These are phyloP conservation scores for Whitmania pigra DNA, from an alignment of 1,140 invertebrate species.

Conservation along the genomic window DNA sequence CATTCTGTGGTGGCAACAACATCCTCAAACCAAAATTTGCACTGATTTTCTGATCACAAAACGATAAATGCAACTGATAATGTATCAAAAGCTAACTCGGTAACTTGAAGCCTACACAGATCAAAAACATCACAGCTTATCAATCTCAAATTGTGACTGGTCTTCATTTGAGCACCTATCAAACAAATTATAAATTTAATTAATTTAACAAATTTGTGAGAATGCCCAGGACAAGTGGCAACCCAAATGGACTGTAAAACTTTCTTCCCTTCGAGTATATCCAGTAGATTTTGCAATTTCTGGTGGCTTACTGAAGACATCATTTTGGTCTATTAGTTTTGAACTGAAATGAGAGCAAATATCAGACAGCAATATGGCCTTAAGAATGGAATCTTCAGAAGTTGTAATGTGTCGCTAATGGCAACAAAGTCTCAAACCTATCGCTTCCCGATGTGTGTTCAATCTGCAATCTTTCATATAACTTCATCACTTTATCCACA, in stretches of 20 bases:
- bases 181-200: constrained; percentile 9
- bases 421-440: neutral
- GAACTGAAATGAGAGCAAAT: neutral
- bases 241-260: constrained; percentile 90
- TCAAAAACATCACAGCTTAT: constrained; percentile 72
- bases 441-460: neutral
- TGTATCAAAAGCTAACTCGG: constrained; percentile 25
- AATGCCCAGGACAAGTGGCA: neutral
- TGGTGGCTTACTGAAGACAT: neutral
- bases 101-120: constrained; percentile 54
- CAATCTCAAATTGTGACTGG: constrained; percentile 91
- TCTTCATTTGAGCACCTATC: constrained; percentile 76
- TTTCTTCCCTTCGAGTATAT: constrained; percentile 60
- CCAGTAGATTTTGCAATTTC: neutral
- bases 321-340: neutral
- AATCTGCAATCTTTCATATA: constrained; percentile 50
- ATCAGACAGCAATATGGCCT: neutral
- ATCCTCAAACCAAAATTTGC: neutral
- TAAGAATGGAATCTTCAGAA: neutral
- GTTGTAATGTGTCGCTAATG: neutral
- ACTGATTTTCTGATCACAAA: neutral
- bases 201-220: neutral
- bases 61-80: neutral
- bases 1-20: neutral
- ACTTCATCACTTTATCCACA: constrained; percentile 63